Percentiles rank a stretch among this genome's conserved stretches.
These are phyloP conservation scores for Sinella curviseta DNA, from an alignment of 1,140 invertebrate genomes.

Conservation along the genomic window DNA sequence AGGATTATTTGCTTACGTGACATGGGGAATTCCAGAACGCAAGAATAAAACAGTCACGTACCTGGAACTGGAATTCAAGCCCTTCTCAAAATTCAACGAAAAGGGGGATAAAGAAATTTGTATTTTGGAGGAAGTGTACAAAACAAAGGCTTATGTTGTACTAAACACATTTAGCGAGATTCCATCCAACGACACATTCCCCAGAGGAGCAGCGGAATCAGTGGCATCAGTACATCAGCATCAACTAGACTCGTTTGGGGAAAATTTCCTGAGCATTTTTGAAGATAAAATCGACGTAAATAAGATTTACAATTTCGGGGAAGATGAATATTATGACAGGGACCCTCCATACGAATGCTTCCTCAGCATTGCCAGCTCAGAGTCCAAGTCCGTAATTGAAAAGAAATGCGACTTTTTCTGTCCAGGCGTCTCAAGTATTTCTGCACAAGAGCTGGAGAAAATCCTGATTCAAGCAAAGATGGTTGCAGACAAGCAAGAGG, in stretches of 20 bases:
- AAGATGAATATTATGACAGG: background rate
- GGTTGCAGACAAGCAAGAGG: background rate
- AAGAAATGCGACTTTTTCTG: slow-evolving; percentile 14
- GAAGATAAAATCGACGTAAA: slow-evolving; percentile 7
- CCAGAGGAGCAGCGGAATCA: background rate
- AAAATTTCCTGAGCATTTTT: slow-evolving; percentile 5
- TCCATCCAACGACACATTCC: background rate
- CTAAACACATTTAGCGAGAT: background rate
- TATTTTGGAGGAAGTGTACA: slow-evolving; percentile 19
- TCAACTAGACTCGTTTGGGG: slow-evolving; percentile 14
- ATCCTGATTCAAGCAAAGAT: background rate
- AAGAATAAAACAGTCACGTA: slow-evolving; percentile 10
- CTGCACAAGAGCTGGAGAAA: background rate
- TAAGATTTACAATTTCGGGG: background rate
- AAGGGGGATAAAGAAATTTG: background rate
- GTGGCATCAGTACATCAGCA: background rate
- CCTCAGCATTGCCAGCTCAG: slow-evolving; percentile 8
- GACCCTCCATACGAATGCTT: slow-evolving; percentile 15
- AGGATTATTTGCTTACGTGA: background rate
- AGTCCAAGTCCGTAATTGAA: background rate
- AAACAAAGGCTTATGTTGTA: background rate
- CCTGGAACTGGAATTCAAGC: slow-evolving; percentile 11
- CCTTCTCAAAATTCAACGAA: background rate
- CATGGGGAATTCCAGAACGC: background rate
- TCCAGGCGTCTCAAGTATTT: background rate